phyloP scores from a whole-genome alignment of 2,888 invertebrate genomes.

The Thecophora atra region DNA sequence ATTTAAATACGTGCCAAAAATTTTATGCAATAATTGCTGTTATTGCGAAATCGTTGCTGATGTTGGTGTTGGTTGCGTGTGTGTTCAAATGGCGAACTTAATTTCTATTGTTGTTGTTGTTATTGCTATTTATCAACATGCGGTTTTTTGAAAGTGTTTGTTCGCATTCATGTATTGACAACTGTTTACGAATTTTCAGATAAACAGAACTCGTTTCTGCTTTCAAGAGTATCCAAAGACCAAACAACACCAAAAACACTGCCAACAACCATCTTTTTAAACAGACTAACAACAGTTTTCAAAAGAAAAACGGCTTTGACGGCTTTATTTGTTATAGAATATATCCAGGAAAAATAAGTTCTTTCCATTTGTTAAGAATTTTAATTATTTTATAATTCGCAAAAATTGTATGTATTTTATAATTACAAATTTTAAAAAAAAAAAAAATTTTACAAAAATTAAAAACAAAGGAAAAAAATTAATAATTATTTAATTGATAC shows the following conservation, averaged over 20 bases:
- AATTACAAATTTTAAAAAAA: too few species aligned
- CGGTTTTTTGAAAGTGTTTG: not conserved
- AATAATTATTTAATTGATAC: too few species aligned
- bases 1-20: not conserved
- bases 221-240: too few species aligned
- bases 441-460: too few species aligned
- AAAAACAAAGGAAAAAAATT: too few species aligned
- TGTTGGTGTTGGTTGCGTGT: too few species aligned
- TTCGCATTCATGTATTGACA: constrained; percentile 8
- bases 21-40: constrained; percentile 26
- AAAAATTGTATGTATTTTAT: too few species aligned
- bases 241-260: not conserved
- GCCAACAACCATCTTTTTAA: not conserved
- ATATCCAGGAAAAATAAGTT: not conserved
- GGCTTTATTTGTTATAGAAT: not conserved
- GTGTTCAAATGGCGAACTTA: not conserved
- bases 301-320: not conserved
- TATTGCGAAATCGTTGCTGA: not conserved
- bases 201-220: constrained; percentile 15
- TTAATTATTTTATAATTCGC: too few species aligned
- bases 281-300: not conserved
- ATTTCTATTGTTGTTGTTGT: not conserved
- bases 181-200: constrained; percentile 14
- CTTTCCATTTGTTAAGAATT: too few species aligned
- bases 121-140: not conserved